Evolutionary conservation across 2,888 invertebrate species (phyloP), one percentile per base, ranked within the genome.

Genomic region (Lymantria dispar): DNA sequence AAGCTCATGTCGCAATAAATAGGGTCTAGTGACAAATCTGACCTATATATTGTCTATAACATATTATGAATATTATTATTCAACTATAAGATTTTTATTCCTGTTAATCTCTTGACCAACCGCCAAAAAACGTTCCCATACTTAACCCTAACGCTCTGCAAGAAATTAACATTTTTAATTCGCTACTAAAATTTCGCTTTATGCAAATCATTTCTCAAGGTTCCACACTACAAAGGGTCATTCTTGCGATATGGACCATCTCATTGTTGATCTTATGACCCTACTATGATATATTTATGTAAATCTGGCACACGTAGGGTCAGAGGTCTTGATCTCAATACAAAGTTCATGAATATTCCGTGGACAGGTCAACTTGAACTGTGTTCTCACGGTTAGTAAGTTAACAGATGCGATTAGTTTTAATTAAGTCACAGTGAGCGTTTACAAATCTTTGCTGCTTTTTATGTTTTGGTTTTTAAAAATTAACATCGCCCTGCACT

Each of bases 241-340:
- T 56, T 52, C 56, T 64, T 45, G 47, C 42, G 41, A 52, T 56
- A 49, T 48, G 53, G 60, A 64, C 56, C 59, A 52, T 44, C 49
- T 48, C 43, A 58, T 62, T 67, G 68, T 60, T 29, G 10, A 9
- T 15, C 22, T 45, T 49, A 61, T 63, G 56, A 38, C 60, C 33
- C 52, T 60, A 65, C 53, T 56, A 55, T 62, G 46, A 44, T 52
- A 58, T 73, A 68, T 71, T 69, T 68, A 76, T 74, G 70, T 48
- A 71, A 74, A 76, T 60, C 57, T 41, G 67, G 59, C 81, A 80
- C 81, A 80, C 83, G 78, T 77, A 72, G 85, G 89, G 89, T 89
- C 85, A 88, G 63, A 85, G 81, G 85, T 85, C 84, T 78, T 80
- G 85, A 87, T 83, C 85, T 78, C 68, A 72, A 76, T 73, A 76